Conservation (phyloP, 2,113 vertebrate species). For the Pollimyrus isidori region DNA sequence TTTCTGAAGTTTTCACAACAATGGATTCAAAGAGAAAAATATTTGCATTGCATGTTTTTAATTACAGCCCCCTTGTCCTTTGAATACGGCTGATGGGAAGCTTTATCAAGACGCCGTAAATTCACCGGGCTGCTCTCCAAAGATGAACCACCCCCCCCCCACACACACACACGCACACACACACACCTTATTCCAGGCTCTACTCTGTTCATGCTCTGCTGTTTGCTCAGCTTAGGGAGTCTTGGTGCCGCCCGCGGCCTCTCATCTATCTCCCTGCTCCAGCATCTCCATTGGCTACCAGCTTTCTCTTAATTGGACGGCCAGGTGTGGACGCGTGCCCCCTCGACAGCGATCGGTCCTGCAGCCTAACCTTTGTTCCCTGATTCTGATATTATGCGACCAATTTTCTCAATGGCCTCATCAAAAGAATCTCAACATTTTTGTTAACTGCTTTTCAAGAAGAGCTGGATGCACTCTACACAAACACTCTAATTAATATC, state of each 20-base stretch:
- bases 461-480: neutral
- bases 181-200: neutral
- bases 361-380: conserved; percentile 6
- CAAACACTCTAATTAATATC: conserved; percentile 9
- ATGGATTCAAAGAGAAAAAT: neutral
- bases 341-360: neutral
- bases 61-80: neutral
- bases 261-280: neutral
- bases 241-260: neutral
- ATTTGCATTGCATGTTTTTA: conserved; percentile 8
- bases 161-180: neutral
- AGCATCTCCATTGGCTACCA: neutral
- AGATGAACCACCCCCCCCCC: neutral
- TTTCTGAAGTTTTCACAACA: neutral
- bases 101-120: neutral
- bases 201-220: neutral
- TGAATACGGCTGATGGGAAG: neutral
- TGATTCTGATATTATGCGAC: neutral
- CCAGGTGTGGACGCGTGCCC: neutral
- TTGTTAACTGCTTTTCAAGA: neutral
- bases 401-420: conserved; percentile 13
- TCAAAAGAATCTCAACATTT: conserved; percentile 7
- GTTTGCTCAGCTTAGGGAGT: neutral
- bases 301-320: neutral
- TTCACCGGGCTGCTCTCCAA: neutral